Evolutionary conservation across 1,140 invertebrate species (phyloP).

Genomic region (Brachystomella parvula): DNA sequence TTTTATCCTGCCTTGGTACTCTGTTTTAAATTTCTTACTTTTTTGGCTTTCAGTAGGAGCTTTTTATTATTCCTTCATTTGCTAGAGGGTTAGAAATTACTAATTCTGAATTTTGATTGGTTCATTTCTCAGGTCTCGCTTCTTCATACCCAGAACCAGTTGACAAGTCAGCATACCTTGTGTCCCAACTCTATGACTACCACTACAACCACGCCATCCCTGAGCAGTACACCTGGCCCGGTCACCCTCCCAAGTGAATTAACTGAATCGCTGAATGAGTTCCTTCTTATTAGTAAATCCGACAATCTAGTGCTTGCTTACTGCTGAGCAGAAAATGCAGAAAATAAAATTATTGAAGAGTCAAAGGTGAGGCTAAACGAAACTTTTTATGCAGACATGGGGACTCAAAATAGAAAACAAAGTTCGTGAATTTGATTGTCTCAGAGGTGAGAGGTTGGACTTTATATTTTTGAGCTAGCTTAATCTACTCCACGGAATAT

Average conservation of each 20-base stretch:
- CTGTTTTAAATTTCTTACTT: not conserved
- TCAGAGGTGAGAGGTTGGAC: no score
- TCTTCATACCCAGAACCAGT: slow-evolving; percentile 76
- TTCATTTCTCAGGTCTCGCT: slow-evolving; percentile 58
- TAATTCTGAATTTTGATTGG: not conserved
- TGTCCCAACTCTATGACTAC: slow-evolving; percentile 66
- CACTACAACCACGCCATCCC: slow-evolving; percentile 71
- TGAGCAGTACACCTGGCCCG: slow-evolving; percentile 62
- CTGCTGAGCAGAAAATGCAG: not conserved
- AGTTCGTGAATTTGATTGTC: no score
- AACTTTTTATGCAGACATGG: no score
- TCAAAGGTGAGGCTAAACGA: no score
- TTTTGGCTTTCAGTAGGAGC: not conserved
- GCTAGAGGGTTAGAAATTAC: not conserved
- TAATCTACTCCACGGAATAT: no score
- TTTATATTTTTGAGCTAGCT: no score
- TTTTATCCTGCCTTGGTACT: not conserved
- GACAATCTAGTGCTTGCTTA: not conserved
- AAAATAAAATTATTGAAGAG: no score
- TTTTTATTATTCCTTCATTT: not conserved
- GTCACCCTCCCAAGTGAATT: not conserved
- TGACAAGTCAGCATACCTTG: slow-evolving; percentile 61
- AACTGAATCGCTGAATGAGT: slow-evolving; percentile 2
- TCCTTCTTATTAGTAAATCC: not conserved
- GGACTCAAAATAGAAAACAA: no score